Conservation (phyloP, 2,888 invertebrate genomes). For the Sesia apiformis region DNA sequence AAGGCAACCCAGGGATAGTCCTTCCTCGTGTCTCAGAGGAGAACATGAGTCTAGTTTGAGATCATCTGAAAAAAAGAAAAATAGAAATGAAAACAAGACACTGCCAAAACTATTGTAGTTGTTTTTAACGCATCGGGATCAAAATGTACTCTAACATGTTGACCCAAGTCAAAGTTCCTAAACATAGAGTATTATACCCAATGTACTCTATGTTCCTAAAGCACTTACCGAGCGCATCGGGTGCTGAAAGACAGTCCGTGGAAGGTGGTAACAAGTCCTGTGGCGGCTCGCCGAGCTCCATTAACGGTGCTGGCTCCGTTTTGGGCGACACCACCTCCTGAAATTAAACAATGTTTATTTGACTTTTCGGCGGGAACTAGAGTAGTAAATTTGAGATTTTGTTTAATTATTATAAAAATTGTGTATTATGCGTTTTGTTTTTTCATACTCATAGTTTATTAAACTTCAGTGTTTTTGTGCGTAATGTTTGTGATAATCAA, state of each 20-base stretch:
- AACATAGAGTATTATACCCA: too few relatives aligned
- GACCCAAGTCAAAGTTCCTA: slow-evolving; percentile 11
- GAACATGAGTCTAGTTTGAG: slow-evolving; percentile 55
- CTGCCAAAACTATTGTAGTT: not conserved
- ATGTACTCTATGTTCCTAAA: not conserved
- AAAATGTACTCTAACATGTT: not conserved
- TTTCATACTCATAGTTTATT: too few relatives aligned
- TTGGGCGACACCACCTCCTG: slow-evolving; percentile 57
- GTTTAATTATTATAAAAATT: too few relatives aligned
- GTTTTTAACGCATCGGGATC: not conserved
- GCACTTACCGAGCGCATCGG: slow-evolving; percentile 48
- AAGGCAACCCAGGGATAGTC: slow-evolving; percentile 45
- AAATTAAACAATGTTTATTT: not conserved
- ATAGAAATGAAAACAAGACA: not conserved
- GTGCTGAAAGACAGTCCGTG: slow-evolving; percentile 41
- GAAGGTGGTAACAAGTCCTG: slow-evolving; percentile 49
- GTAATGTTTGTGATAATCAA: too few relatives aligned
- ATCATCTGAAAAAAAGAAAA: slow-evolving; percentile 34
- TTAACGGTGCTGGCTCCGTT: slow-evolving; percentile 37
- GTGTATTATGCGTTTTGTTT: too few relatives aligned
- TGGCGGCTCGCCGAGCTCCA: slow-evolving; percentile 46
- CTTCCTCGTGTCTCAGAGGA: slow-evolving; percentile 47
- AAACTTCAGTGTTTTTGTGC: too few relatives aligned
- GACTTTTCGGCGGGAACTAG: too few relatives aligned
- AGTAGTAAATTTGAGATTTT: too few relatives aligned